Evolutionary conservation across 2,888 invertebrate genomes (phyloP), one percentile per base, ranked within the genome.

Genomic region (Tiliacea citrago): DNA sequence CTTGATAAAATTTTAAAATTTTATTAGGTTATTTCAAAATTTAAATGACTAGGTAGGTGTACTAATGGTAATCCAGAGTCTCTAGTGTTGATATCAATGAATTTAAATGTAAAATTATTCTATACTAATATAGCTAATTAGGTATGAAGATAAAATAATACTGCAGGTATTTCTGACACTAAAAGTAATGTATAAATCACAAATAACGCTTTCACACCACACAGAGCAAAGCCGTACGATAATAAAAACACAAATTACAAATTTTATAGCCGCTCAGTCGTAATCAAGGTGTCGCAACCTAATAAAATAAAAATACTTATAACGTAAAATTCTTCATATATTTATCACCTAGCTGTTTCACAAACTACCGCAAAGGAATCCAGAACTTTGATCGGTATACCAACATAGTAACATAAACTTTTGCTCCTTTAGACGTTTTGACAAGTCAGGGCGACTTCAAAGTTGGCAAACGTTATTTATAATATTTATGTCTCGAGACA

Each of bases 381-480:
- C 77, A 84, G 85, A 92, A 93, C 91, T 93, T 93, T 92, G 92
- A 92, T 92, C 92, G 91, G 86, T 83, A 83, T 76, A 83, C 86
- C 82, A 84, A 86, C 86, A 76, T 86, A 83, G 83, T 86, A 90
- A 89, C 91, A 90, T 92, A 92, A 92, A 91, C 87, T 90, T 90
- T 88, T 83, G 88, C 89, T 92, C 90, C 90, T 91, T 93, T 90
- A 78, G 89, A 88, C 89, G 87, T 92, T 93, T 93, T 93, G 94
- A 94, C 94, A 92, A 90, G 57, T 47, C 79, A 12, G 53, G 62
- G 68, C 62, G 68, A 88, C 88, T 78, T 88, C 88, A 86, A 87
- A 87, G 86, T 84, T 84, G 78, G 74, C 65, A 73, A 75, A 74
- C 67, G 62, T 79, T 79, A 75, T 81, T 78, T 78, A 79, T 80